Percentiles rank a stretch among this genome's conserved stretches.
Conservation (phyloP, 2,113 vertebrate genomes). For the Hyla sarda region DNA sequence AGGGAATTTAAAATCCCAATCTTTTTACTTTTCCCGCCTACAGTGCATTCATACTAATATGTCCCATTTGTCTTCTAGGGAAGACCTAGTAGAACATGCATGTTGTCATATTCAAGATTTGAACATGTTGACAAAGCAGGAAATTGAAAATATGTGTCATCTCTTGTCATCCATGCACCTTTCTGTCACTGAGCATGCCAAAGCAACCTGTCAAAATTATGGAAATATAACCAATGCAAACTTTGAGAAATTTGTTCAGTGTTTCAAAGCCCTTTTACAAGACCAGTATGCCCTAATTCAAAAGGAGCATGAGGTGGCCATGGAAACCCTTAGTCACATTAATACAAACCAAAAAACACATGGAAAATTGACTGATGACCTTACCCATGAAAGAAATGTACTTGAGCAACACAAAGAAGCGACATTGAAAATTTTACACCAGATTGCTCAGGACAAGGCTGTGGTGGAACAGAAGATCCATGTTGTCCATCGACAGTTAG, state of each 20-base stretch:
- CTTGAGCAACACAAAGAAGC: conserved; percentile 54
- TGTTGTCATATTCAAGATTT: conserved; percentile 42
- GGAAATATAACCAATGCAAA: conserved; percentile 50
- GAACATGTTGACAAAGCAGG: conserved; percentile 26
- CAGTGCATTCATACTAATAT: not conserved
- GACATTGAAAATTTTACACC: conserved; percentile 47
- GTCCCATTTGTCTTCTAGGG: conserved; percentile 8
- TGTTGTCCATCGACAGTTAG: conserved; percentile 40
- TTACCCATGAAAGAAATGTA: conserved; percentile 38
- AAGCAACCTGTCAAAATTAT: conserved; percentile 16
- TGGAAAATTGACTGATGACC: conserved; percentile 47
- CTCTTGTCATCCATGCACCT: conserved; percentile 59
- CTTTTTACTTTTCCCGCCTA: not conserved
- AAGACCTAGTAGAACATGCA: conserved; percentile 54
- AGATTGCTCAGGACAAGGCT: conserved; percentile 58
- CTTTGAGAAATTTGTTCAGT: conserved; percentile 50
- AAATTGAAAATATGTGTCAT: conserved; percentile 58
- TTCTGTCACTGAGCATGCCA: conserved; percentile 39
- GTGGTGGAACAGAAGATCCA: conserved; percentile 56
- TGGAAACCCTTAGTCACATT: conserved; percentile 29
- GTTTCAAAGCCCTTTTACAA: conserved; percentile 37
- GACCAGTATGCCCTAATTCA: conserved; percentile 1
- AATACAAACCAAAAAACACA: conserved; percentile 26
- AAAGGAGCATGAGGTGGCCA: conserved; percentile 18
- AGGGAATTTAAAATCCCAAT: not conserved